Evolutionary conservation across 2,113 vertebrate species (phyloP), one percentile per base, ranked within the genome.

Genomic region (Strigops habroptila): DNA sequence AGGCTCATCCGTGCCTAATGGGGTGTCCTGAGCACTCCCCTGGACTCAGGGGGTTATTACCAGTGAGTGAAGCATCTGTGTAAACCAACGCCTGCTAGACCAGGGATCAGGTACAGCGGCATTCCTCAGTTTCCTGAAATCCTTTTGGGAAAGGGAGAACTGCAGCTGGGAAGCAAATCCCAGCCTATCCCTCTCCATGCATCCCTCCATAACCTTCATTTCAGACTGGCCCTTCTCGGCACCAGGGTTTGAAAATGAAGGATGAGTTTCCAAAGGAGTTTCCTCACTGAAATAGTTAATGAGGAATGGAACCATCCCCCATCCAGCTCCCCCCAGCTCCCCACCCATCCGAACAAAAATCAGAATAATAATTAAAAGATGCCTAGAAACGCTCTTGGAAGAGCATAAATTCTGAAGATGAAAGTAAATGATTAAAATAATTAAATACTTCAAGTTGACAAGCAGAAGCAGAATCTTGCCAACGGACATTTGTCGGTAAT

Each of bases 361-460:
- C 96, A 97, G 97, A 98, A 98, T 98, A 98, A 98, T 98, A 98
- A 99, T 99, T 99, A 99, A 99, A 99, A 99, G 99, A 99, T 99
- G 99, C 99, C 99, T 99, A 98, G 98, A 98, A 99, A 99, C 99
- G 97, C 97, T 98, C 98, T 99, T 98, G 98, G 98, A 99, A 98
- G 98, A 99, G 99, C 98, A 99, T 99, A 98, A 98, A 99, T 98
- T 99, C 98, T 99, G 98, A 99, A 99, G 99, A 99, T 99, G 99
- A 99, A 99, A 99, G 99, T 99, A 99, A 99, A 99, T 99, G 99
- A 99, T 99, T 99, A 99, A 99, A 99, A 99, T 99, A 99, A 99
- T 99, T 99, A 99, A 99, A 99, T 99, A 98, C 99, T 98, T 99
- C 98, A 99, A 99, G 99, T 98, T 99, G 99, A 99, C 99, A 99